Evolutionary conservation across 2,113 vertebrate species (phyloP).

Genomic region (Pituophis catenifer): DNA sequence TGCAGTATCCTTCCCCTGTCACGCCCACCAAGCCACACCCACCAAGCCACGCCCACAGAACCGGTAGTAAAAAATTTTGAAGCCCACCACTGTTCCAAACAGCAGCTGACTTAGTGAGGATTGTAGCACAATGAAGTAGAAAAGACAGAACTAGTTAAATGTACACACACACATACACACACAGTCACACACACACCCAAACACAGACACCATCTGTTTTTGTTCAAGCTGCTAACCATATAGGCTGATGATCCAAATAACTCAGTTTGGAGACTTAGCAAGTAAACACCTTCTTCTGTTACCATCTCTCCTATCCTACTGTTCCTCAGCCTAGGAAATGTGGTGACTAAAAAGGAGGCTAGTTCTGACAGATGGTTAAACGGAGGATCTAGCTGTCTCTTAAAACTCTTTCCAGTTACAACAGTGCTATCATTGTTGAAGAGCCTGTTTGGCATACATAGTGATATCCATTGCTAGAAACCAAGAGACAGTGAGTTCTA

Average conservation of each 20-base stretch:
- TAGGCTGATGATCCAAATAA: not conserved
- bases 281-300: not conserved
- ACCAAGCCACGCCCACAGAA: no score
- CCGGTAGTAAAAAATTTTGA: no score
- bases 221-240: not conserved
- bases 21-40: no score
- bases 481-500: not conserved
- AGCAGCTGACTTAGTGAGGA: not conserved
- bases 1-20: no score
- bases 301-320: not conserved
- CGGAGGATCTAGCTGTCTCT: not conserved
- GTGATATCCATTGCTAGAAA: not conserved
- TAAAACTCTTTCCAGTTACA: not conserved
- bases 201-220: no score
- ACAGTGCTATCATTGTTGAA: not conserved
- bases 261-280: not conserved
- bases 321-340: not conserved
- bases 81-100: not conserved
- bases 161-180: not conserved
- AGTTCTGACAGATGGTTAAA: not conserved
- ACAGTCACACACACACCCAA: not conserved
- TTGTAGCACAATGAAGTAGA: not conserved
- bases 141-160: not conserved
- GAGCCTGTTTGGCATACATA: not conserved
- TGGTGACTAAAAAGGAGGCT: not conserved